Base-by-base conservation (phyloP, 2,797 vertebrate species). In the Trachurus trachurus region DNA sequence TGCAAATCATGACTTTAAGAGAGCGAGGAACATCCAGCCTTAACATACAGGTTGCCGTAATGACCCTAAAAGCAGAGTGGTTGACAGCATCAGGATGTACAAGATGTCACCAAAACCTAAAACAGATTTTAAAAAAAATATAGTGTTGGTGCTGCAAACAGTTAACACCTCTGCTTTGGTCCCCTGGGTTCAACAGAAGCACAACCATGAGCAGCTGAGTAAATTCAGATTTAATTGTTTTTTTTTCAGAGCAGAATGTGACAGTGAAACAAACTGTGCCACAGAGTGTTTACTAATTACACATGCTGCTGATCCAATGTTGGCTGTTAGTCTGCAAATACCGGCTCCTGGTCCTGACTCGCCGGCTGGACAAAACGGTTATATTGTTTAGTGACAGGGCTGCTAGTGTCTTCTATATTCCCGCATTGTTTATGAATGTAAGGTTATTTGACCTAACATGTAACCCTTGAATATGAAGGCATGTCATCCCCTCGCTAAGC, bases 181-280 rank as follows among this genome's bases (percentile, higher is more conserved):
- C 59, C 68, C 40, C 15, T 54, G 57, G 59, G 62, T 21, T 47
- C 10, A 53, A 60, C 40, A 29, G 45, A 19, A 49, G 17, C 39
- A n/a, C 2, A 34, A 52, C 22, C 42, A 74, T 81, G 49, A 58
- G 66, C 71, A 71, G 79, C 76, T 80, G 84, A 66, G 29, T 60
- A 84, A 79, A 83, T 42, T 44, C 40, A 72, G 76, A 74, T 60
- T 50, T 45, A 74, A 50, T 62, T 65, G 19, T 9, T 26, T 6
- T 9, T 26, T 6, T 60, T 75, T 66, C 44, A 59, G 56, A 53
- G 17, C 29, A 54, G 17, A 50, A 15, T n/a, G 50, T 75, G 19
- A 59, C 26, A 9, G 4, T 29, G 16, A 64, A 75, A 60, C 17
- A 42, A 83, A 72, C 49, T 60, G 71, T 44, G 71, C 47, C 67